Percentiles rank a stretch among this genome's conserved stretches.
phyloP scores from a whole-genome alignment of 2,888 invertebrate species.

The Drosophila austrosaltans region DNA sequence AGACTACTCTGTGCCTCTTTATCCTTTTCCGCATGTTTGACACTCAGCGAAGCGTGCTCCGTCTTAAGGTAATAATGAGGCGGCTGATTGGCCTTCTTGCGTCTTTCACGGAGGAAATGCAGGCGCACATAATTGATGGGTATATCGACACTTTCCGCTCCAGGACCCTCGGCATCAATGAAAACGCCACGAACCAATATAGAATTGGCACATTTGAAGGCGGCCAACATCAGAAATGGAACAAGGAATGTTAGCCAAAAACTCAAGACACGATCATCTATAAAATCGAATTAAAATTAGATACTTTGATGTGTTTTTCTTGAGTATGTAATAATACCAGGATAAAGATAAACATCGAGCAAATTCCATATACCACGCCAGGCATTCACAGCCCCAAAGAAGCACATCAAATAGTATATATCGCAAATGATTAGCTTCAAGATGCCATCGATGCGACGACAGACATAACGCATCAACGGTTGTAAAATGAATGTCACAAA shows the following conservation, averaged over 20 bases:
- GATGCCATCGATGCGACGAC: constrained; percentile 88
- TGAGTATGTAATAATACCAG: constrained; percentile 84
- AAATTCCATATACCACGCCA: constrained; percentile 95
- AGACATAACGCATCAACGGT: constrained; percentile 89
- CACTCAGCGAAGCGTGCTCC: constrained; percentile 53
- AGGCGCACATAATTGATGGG: constrained; percentile 92
- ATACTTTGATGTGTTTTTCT: neutral
- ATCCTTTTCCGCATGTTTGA: constrained; percentile 58
- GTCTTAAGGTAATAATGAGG: constrained; percentile 63
- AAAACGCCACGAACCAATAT: constrained; percentile 93
- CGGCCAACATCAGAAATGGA: constrained; percentile 89
- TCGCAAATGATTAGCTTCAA: constrained; percentile 89
- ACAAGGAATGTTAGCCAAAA: constrained; percentile 92
- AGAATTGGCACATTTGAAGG: constrained; percentile 94
- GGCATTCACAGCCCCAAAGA: constrained; percentile 92
- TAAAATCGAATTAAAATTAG: neutral
- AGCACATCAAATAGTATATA: constrained; percentile 89
- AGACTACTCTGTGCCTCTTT: constrained; percentile 76
- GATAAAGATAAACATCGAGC: constrained; percentile 90
- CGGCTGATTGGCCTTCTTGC: constrained; percentile 84
- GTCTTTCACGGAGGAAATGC: constrained; percentile 89
- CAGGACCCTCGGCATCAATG: constrained; percentile 93
- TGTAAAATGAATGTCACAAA: constrained; percentile 90
- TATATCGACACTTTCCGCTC: constrained; percentile 92
- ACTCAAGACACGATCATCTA: constrained; percentile 89